Evolutionary conservation across 2,113 vertebrate species (phyloP).

Genomic region (Brachyhypopomus occidentalis): DNA sequence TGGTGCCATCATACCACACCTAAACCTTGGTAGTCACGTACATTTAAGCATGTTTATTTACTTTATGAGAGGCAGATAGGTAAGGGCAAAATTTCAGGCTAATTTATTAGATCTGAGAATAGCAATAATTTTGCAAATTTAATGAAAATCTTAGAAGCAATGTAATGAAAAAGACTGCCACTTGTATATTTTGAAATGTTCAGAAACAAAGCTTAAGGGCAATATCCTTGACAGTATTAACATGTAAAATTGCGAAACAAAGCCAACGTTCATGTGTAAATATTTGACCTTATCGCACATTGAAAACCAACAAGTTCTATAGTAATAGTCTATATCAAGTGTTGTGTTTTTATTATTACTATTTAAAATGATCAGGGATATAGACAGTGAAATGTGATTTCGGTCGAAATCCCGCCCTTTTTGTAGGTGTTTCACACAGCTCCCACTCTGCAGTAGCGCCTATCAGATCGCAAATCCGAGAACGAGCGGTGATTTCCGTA

Average conservation of each 20-base stretch:
- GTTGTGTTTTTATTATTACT: too few relatives aligned
- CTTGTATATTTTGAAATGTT: too few relatives aligned
- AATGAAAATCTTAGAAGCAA: background rate
- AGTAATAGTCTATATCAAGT: too few relatives aligned
- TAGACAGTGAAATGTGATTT: conserved; percentile 20
- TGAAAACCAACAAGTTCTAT: too few relatives aligned
- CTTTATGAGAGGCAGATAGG: too few relatives aligned
- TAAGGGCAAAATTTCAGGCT: background rate
- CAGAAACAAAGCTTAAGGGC: too few relatives aligned
- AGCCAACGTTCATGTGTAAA: too few relatives aligned
- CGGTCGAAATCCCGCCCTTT: conserved; percentile 52
- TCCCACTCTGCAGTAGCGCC: conserved; percentile 9
- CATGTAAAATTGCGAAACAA: too few relatives aligned
- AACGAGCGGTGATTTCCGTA: conserved; percentile 34
- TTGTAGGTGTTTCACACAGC: conserved; percentile 4
- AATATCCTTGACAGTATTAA: too few relatives aligned
- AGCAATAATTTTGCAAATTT: background rate
- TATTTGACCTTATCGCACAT: too few relatives aligned
- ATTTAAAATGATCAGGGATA: too few relatives aligned
- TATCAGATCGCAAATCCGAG: conserved; percentile 34
- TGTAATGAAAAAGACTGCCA: background rate
- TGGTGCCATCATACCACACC: too few relatives aligned
- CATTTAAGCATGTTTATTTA: background rate
- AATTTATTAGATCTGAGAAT: background rate
- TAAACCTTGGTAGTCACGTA: background rate